Base-by-base conservation (phyloP, 2,113 vertebrate genomes). In the Procavia capensis region DNA sequence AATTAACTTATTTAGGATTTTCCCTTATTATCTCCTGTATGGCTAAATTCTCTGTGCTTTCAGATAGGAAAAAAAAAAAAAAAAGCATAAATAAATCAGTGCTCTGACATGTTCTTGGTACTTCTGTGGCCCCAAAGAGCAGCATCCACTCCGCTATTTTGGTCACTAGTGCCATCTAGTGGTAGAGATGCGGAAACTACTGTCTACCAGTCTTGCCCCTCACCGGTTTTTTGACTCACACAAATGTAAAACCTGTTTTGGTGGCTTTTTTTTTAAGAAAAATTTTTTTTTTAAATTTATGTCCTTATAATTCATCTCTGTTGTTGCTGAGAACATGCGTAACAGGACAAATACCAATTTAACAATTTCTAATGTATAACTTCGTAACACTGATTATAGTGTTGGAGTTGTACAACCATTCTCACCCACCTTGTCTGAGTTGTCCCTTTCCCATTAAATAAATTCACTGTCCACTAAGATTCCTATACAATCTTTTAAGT, bases 131-230 rank as follows among this genome's bases (percentile, higher is more conserved):
- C 11, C 9, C 2, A 4, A 78, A 95, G 34, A 19, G 16, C n/a
- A 79, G 88, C 27, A 84, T 29, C 50, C 1, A 66, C 11, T 24
- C 6, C 66, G 66, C 75, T 41, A 92, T 89, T 94, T 90, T 85
- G 79, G 84, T 85, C 82, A 82, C 25, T 36, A 78, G 64, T 95
- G 72, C 96, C 95, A 96, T 83, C 97, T 98, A 90, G 92, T 96
- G 97, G 93, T 88, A 0, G 25, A 82, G 4, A 92, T 2, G 1
- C 11, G 59, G 41, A 90, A 94, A 85, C 27, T n/a, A 43, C 47
- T 76, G 16, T 34, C 36, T 90, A 78, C 19, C 27, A 59, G 47
- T 0, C 10, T 31, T 82, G n/a, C n/a, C n/a, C n/a, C n/a, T n/a
- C n/a, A n/a, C n/a, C n/a, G n/a, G n/a, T 36, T 22, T 36, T 1